These are phyloP conservation scores for Dromaius novaehollandiae DNA, from an alignment of 2,113 vertebrate genomes.

Conservation along the genomic window DNA sequence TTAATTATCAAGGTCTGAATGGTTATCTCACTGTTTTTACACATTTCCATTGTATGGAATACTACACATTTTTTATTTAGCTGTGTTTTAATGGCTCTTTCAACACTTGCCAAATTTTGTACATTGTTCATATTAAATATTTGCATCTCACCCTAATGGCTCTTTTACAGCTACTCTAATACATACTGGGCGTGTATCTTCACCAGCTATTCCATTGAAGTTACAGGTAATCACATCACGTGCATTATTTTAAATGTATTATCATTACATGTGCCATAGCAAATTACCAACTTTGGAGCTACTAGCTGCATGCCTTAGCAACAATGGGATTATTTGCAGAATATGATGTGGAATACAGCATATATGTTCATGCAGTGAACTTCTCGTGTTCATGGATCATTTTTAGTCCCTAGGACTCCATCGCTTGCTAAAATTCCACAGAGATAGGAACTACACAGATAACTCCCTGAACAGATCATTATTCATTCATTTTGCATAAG, in stretches of 20 bases:
- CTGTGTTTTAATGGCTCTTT: not conserved
- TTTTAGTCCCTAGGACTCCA: not conserved
- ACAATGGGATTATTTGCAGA: not conserved
- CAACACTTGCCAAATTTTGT: constrained; percentile 1
- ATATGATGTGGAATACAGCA: not conserved
- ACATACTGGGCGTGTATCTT: not conserved
- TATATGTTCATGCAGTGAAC: not conserved
- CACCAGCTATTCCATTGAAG: not conserved
- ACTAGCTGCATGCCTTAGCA: not conserved
- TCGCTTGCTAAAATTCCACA: not conserved
- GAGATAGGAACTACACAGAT: not conserved
- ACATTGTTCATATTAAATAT: not conserved
- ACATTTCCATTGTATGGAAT: not conserved
- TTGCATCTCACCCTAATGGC: not conserved
- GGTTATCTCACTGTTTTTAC: not conserved
- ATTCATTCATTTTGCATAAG: not conserved
- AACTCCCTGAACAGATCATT: not conserved
- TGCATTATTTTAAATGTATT: not conserved
- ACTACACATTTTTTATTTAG: not conserved
- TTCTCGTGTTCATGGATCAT: not conserved
- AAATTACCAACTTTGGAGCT: not conserved
- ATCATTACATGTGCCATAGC: not conserved
- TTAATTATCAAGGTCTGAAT: not conserved
- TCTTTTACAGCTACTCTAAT: not conserved
- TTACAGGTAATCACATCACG: not conserved